Conservation (phyloP, 2,888 invertebrate genomes). For the Alviniconcha strummeri region DNA sequence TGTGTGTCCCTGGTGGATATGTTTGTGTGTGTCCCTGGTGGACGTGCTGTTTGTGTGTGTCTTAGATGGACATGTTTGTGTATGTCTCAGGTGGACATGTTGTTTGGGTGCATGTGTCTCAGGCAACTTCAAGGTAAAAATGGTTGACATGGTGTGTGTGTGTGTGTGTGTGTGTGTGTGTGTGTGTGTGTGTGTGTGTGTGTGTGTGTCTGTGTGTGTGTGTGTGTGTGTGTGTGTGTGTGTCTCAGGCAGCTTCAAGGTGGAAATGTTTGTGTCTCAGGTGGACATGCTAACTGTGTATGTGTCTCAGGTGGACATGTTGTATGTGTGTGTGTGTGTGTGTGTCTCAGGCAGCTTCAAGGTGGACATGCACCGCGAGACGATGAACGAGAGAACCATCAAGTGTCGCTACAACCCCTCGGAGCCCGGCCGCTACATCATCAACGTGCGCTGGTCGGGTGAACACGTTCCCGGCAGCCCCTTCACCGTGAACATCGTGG, state of each 20-base stretch:
- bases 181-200: not conserved
- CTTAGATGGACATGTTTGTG: not conserved
- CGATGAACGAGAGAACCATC: constrained; percentile 97
- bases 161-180: not conserved
- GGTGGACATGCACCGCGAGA: constrained; percentile 98
- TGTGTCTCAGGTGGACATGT: not conserved
- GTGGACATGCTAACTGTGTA: not conserved
- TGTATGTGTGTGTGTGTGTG: not conserved
- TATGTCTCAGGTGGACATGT: not conserved
- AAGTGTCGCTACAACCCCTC: constrained; percentile 98
- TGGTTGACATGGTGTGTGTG: too few relatives aligned
- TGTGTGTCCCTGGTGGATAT: not conserved
- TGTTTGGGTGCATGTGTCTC: constrained; percentile 27
- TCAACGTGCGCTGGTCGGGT: constrained; percentile 99
- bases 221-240: constrained; percentile 20
- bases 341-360: constrained; percentile 88
- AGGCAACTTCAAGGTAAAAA: constrained; percentile 88
- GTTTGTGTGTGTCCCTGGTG: not conserved
- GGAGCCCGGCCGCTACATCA: constrained; percentile 97
- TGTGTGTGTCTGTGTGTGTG: not conserved
- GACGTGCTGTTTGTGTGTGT: not conserved
- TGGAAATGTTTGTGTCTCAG: not conserved
- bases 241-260: not conserved
- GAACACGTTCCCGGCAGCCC: constrained; percentile 98
- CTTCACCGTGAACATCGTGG: constrained; percentile 98